Evolutionary conservation across 2,797 vertebrate species (phyloP).

Genomic region (Hypotaenidia philippensis): DNA sequence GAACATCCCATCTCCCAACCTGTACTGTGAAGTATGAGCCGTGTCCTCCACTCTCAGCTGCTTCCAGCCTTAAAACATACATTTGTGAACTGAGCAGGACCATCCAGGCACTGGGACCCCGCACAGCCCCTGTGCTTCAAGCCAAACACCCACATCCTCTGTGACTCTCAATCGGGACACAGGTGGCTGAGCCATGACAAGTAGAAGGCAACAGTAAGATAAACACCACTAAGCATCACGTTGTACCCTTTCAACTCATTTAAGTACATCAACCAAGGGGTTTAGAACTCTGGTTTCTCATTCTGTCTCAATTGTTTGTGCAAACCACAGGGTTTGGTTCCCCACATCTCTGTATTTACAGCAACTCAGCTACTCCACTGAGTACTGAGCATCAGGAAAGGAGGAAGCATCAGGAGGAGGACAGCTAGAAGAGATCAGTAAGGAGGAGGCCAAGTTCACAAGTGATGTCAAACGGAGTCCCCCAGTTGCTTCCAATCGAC

Average conservation of each 20-base stretch:
- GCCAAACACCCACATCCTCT: background rate
- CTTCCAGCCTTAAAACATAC: background rate
- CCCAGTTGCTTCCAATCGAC: background rate
- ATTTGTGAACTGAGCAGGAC: background rate
- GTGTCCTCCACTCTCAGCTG: background rate
- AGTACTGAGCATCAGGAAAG: background rate
- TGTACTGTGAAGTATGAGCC: background rate
- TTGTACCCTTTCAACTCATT: background rate
- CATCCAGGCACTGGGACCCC: background rate
- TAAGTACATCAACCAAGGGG: background rate
- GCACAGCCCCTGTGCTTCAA: background rate
- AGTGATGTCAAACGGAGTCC: background rate
- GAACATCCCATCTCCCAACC: background rate
- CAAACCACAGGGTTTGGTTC: background rate
- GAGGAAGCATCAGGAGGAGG: rapidly evolving
- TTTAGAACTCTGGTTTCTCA: background rate
- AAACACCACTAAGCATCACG: background rate
- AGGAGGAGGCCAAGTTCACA: background rate
- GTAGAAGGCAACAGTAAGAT: background rate
- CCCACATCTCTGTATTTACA: background rate
- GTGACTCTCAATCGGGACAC: rapidly evolving
- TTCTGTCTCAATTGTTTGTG: background rate
- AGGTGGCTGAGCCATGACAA: background rate
- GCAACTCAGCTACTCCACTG: background rate
- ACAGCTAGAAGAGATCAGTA: background rate